These are phyloP conservation scores for Cenopis cana DNA, from an alignment of 2,888 invertebrate species.

Conservation along the genomic window DNA sequence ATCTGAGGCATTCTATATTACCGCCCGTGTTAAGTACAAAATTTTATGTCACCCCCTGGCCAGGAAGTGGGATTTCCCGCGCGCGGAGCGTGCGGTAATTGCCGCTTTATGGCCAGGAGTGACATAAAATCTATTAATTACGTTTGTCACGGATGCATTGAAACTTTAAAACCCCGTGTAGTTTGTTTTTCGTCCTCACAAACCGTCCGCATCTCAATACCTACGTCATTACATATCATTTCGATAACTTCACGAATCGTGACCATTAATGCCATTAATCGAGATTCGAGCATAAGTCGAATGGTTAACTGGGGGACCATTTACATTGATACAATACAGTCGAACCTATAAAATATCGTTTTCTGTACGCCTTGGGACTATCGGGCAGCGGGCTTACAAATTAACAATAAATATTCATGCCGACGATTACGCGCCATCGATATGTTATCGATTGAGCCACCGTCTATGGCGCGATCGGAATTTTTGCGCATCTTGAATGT, in stretches of 20 bases:
- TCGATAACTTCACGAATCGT: conserved; percentile 54
- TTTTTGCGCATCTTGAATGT: conserved; percentile 55
- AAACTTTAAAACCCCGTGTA: neutral
- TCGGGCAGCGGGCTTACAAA: conserved; percentile 73
- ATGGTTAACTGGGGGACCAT: conserved; percentile 63
- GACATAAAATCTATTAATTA: no score
- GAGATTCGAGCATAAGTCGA: conserved; percentile 62
- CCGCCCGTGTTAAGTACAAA: no score
- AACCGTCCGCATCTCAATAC: conserved; percentile 8
- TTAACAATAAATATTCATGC: conserved; percentile 82
- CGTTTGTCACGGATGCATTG: no score
- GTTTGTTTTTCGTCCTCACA: neutral
- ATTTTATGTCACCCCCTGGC: no score
- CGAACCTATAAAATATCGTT: conserved; percentile 72
- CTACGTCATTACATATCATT: conserved; percentile 23
- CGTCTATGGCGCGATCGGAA: conserved; percentile 54
- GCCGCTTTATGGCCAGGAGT: no score
- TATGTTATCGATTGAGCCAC: conserved; percentile 58
- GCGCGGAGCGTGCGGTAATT: no score
- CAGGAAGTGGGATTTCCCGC: no score
- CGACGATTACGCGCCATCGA: conserved; percentile 62
- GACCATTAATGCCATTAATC: conserved; percentile 53
- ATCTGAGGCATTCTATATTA: no score
- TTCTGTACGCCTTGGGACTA: conserved; percentile 71
- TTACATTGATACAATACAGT: conserved; percentile 71